Percentiles rank a stretch among this genome's conserved stretches.
phyloP scores from a whole-genome alignment of 1,140 invertebrate genomes.

The Mactra quadrangularis region DNA sequence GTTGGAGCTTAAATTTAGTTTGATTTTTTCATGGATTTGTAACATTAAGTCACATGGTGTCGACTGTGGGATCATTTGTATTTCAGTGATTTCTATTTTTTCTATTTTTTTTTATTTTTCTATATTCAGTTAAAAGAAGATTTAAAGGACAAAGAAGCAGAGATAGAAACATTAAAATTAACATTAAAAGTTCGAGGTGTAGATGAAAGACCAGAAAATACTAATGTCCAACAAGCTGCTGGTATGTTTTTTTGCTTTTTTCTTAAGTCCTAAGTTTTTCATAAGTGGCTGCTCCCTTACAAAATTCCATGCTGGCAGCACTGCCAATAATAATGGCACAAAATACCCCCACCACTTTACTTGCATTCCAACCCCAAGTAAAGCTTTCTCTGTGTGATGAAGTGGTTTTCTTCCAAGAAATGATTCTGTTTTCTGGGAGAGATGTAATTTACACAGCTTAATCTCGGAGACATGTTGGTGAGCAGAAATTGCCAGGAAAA shows the following conservation, averaged over 20 bases:
- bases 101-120: not conserved
- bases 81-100: slow-evolving; percentile 3
- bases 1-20: no score
- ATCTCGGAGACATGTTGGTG: slow-evolving; percentile 43
- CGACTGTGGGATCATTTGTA: no score
- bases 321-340: no score
- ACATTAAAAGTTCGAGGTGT: slow-evolving; percentile 18
- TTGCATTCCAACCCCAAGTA: no score
- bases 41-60: no score
- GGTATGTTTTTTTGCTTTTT: no score
- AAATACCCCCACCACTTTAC: no score
- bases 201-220: not conserved
- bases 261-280: no score
- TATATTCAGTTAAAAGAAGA: slow-evolving; percentile 37
- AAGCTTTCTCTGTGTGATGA: no score
- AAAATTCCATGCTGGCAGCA: no score
- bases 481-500: slow-evolving; percentile 56
- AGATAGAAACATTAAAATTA: slow-evolving; percentile 49
- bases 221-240: slow-evolving; percentile 24
- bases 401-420: not conserved
- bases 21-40: no score
- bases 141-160: slow-evolving; percentile 14
- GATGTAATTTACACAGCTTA: slow-evolving; percentile 41
- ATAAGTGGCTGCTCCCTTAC: no score
- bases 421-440: slow-evolving; percentile 12